phyloP scores from a whole-genome alignment of 2,113 vertebrate species.

The Aleadryas rufinucha region DNA sequence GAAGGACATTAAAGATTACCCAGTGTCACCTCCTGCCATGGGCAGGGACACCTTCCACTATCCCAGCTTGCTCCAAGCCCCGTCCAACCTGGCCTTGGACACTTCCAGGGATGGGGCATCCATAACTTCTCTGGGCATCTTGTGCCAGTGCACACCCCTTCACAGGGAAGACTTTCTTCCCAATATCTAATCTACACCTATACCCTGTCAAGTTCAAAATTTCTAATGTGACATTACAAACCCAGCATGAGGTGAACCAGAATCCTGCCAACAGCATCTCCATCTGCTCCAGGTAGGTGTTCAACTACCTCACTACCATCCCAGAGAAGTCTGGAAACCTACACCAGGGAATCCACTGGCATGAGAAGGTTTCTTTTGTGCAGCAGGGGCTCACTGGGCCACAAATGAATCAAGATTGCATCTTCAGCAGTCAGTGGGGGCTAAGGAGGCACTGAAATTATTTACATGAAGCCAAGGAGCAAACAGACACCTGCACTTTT shows the following conservation, averaged over 20 bases:
- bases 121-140: not conserved
- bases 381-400: not conserved
- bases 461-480: not conserved
- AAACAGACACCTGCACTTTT: not conserved
- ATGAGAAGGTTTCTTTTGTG: not conserved
- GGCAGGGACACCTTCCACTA: not conserved
- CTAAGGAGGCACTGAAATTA: not conserved
- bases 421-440: not conserved
- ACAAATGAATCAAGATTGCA: not conserved
- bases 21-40: not conserved
- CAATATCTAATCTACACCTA: not conserved
- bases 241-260: not conserved
- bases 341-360: not conserved
- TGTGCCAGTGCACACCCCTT: not conserved
- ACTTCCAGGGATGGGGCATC: not conserved
- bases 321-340: not conserved
- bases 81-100: fast-evolving
- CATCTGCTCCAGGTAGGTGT: not conserved
- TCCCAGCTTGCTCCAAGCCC: not conserved
- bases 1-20: not conserved
- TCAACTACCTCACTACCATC: not conserved
- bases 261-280: not conserved
- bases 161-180: not conserved
- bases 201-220: not conserved
- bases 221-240: not conserved